These are phyloP conservation scores for Onychomys torridus DNA, from an alignment of 2,797 vertebrate genomes.

Conservation along the genomic window DNA sequence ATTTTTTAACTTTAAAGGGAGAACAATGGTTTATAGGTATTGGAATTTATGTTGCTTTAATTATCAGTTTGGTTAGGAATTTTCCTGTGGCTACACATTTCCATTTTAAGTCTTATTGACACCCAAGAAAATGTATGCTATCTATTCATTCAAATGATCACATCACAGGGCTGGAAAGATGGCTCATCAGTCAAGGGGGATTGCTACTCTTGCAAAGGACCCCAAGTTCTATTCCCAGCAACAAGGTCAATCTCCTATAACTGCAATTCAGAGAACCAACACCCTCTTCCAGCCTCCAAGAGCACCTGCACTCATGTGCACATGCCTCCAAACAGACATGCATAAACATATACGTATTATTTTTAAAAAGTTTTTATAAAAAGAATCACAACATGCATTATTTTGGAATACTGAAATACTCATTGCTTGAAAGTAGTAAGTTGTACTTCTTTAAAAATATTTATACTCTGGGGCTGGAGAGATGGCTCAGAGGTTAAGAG, in stretches of 20 bases:
- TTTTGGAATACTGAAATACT: slow-evolving; percentile 26
- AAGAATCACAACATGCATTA: background rate
- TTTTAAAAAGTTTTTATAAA: background rate
- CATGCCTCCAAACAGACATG: background rate
- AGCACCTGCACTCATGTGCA: background rate
- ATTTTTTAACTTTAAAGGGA: background rate
- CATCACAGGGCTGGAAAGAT: background rate
- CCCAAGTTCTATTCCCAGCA: background rate
- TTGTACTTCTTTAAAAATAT: slow-evolving; percentile 10
- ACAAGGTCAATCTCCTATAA: background rate
- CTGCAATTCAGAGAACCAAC: background rate
- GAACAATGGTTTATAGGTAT: slow-evolving; percentile 21
- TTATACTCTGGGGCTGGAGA: background rate
- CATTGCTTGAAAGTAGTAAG: slow-evolving; percentile 9
- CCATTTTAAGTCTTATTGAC: slow-evolving; percentile 1
- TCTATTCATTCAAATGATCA: slow-evolving; percentile 40
- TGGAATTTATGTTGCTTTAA: slow-evolving; percentile 55
- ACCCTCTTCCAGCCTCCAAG: background rate
- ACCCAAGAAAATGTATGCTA: slow-evolving; percentile 40
- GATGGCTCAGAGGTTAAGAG: no score
- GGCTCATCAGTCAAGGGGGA: background rate
- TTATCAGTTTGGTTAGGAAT: background rate
- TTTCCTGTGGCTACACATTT: slow-evolving; percentile 36
- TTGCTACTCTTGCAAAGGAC: background rate
- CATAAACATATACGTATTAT: background rate